A percentile compares a stretch with the other conserved stretches of the same genome.
Conservation (phyloP, 1,140 invertebrate genomes). For the Pogonomyrmex barbatus region DNA sequence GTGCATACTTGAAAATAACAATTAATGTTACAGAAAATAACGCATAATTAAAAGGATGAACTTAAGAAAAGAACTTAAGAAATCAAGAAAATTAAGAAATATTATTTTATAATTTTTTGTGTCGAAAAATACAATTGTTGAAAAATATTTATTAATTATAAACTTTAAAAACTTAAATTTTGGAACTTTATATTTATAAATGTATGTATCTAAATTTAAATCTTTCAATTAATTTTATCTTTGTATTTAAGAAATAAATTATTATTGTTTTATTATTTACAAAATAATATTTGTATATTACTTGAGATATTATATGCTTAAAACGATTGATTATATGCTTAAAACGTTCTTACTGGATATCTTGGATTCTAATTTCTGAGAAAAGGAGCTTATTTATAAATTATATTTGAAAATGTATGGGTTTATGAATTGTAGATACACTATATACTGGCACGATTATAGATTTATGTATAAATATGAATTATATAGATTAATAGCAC, state of each 20-base stretch:
- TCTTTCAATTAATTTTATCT: too few species aligned
- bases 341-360: neutral
- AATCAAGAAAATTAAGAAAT: neutral
- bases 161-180: neutral
- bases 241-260: too few species aligned
- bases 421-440: neutral
- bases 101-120: neutral
- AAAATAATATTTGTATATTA: neutral
- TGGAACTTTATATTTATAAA: neutral
- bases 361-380: neutral
- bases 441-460: neutral
- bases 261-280: too few species aligned
- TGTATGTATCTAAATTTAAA: neutral
- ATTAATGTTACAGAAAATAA: slow-evolving; percentile 17
- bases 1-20: slow-evolving; percentile 7
- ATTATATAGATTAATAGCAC: neutral
- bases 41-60: neutral
- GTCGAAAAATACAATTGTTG: too few species aligned
- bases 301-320: neutral
- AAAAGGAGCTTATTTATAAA: neutral
- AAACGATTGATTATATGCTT: too few species aligned
- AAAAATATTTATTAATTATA: neutral
- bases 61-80: neutral
- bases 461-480: neutral
- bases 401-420: neutral